These are phyloP conservation scores for Prosopocoilus inquinatus DNA, from an alignment of 2,888 invertebrate species.

Conservation along the genomic window DNA sequence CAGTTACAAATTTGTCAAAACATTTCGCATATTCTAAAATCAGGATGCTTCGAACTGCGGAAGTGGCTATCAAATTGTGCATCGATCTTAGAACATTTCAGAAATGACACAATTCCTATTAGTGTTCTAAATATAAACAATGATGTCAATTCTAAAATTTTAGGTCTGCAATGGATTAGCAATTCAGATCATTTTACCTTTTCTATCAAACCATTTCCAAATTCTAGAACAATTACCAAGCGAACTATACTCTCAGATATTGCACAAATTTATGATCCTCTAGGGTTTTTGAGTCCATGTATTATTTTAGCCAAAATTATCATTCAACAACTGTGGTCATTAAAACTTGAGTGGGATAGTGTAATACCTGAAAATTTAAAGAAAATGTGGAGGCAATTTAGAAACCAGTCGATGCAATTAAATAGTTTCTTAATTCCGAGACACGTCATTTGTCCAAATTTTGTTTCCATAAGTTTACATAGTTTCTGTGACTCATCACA, in stretches of 20 bases:
- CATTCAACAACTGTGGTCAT: constrained; percentile 16
- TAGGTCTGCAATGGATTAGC: constrained; percentile 13
- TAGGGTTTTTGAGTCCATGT: constrained; percentile 15
- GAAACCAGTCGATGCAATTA: constrained; percentile 1
- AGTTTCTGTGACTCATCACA: constrained; percentile 33
- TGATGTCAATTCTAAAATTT: constrained; percentile 10
- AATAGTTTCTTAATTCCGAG: constrained; percentile 13
- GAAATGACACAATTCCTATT: not conserved
- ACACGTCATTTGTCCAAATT: not conserved
- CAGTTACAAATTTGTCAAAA: not conserved
- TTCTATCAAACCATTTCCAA: not conserved
- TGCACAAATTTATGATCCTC: constrained; percentile 10
- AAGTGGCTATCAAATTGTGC: constrained; percentile 24
- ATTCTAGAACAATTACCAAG: constrained; percentile 1
- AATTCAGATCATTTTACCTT: not conserved
- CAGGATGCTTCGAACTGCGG: constrained; percentile 18
- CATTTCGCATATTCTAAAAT: constrained; percentile 8
- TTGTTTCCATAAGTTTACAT: constrained; percentile 17
- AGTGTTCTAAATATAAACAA: not conserved
- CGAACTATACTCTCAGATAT: constrained; percentile 8
- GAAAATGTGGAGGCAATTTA: constrained; percentile 9
- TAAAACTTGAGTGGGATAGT: constrained; percentile 19
- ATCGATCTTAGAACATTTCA: not conserved
- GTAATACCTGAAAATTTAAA: constrained; percentile 8
- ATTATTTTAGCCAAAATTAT: constrained; percentile 13